Percentiles rank a stretch among this genome's conserved stretches.
Evolutionary conservation across 2,888 invertebrate species (phyloP).

Genomic region (Camponotus fellah): DNA sequence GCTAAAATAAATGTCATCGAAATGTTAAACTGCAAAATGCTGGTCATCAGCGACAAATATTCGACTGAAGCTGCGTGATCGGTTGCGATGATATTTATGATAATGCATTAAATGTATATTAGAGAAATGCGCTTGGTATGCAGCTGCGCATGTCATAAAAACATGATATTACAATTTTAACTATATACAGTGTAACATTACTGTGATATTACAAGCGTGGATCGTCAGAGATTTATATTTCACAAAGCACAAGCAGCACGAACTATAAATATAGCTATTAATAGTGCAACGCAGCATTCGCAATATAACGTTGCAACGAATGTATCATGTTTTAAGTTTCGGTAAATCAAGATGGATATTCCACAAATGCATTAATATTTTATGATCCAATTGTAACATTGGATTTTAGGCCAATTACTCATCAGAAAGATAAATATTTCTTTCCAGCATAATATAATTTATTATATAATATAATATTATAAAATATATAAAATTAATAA

Average conservation of each 20-base stretch:
- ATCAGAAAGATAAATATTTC: not conserved
- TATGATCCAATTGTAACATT: conserved; percentile 21
- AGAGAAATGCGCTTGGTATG: conserved; percentile 25
- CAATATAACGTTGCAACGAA: not conserved
- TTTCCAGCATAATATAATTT: not conserved
- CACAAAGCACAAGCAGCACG: conserved; percentile 1
- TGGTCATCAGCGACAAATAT: conserved; percentile 35
- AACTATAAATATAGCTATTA: conserved; percentile 40
- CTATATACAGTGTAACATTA: conserved; percentile 12
- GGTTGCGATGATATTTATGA: conserved; percentile 38
- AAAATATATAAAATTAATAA: no score
- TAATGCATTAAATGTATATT: conserved; percentile 40
- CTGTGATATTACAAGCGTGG: conserved; percentile 18
- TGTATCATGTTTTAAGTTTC: conserved; percentile 17
- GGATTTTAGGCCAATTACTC: not conserved
- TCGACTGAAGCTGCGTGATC: conserved; percentile 31
- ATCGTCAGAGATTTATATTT: conserved; percentile 40
- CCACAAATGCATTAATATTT: conserved; percentile 11
- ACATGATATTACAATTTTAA: conserved; percentile 44
- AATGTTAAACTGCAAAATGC: conserved; percentile 41
- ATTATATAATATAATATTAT: not conserved
- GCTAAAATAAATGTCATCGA: conserved; percentile 44
- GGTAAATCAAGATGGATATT: conserved; percentile 21
- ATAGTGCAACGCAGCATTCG: conserved; percentile 10
- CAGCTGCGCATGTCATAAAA: conserved; percentile 6